A percentile compares a stretch with the other conserved stretches of the same genome.
Conservation (phyloP, 2,797 vertebrate genomes). For the Bradypodion ventrale region DNA sequence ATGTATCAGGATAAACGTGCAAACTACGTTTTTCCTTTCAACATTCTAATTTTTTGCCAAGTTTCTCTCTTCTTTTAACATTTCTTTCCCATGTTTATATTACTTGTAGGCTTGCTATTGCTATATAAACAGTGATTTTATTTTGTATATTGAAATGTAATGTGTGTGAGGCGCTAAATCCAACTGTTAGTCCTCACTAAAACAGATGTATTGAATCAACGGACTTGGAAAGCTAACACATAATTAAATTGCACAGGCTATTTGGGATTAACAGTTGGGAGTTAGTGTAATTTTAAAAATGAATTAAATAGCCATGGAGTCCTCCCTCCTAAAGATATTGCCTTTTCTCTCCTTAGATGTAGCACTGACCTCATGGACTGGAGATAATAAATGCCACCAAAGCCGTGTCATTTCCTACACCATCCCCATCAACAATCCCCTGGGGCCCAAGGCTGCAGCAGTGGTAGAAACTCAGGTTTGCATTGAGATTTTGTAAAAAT, state of each 20-base stretch:
- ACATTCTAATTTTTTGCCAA: neutral
- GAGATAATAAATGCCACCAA: constrained; percentile 82
- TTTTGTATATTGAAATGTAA: neutral
- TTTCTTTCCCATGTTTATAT: neutral
- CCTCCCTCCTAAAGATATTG: neutral
- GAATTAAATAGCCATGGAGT: neutral
- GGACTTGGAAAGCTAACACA: no score
- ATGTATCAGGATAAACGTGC: neutral
- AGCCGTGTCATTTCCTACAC: constrained; percentile 88
- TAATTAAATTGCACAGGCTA: no score
- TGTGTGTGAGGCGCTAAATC: neutral
- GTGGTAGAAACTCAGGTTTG: constrained; percentile 91
- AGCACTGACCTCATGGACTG: constrained; percentile 85
- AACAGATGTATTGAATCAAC: no score
- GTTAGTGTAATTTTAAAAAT: no score
- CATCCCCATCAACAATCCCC: constrained; percentile 90
- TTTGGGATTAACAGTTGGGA: no score
- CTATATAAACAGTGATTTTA: neutral
- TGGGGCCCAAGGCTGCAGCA: constrained; percentile 89
- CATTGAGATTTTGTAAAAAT: fast-evolving
- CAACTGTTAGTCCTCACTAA: no score
- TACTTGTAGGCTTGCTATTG: neutral
- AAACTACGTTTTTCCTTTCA: neutral
- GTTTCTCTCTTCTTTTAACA: neutral
- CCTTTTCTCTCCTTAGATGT: constrained; percentile 74